Conservation (phyloP, 2,113 vertebrate species). For the Grantiella picta region DNA sequence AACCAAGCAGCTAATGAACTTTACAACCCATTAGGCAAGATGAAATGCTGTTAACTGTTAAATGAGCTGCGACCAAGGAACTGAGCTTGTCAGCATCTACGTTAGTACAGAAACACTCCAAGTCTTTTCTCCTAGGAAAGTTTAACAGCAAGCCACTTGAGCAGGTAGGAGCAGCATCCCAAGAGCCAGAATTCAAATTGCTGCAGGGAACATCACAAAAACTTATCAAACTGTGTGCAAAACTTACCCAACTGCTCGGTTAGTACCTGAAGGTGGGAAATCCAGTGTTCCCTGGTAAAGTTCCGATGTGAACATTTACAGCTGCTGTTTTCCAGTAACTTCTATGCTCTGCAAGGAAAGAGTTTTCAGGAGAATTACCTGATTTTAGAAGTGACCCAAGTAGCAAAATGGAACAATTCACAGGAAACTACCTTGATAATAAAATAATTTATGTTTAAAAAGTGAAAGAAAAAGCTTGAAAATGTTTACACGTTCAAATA, state of each 20-base stretch:
- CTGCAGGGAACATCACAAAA: background rate
- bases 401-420: background rate
- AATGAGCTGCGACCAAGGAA: background rate
- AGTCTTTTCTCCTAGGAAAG: background rate
- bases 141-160: background rate
- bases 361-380: background rate
- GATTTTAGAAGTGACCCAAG: background rate
- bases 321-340: background rate
- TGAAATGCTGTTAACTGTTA: background rate
- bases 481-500: background rate
- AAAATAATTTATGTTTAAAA: background rate
- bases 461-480: background rate
- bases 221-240: background rate
- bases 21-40: background rate
- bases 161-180: background rate
- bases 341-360: fast-evolving
- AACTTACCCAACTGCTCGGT: background rate
- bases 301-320: fast-evolving
- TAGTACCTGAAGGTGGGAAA: background rate
- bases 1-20: background rate
- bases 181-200: background rate
- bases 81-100: background rate
- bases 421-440: background rate
- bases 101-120: fast-evolving
- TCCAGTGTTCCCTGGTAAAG: fast-evolving